Evolutionary conservation across 2,888 invertebrate species (phyloP), one percentile per base, ranked within the genome.

Genomic region (Galerucella nymphaeae): DNA sequence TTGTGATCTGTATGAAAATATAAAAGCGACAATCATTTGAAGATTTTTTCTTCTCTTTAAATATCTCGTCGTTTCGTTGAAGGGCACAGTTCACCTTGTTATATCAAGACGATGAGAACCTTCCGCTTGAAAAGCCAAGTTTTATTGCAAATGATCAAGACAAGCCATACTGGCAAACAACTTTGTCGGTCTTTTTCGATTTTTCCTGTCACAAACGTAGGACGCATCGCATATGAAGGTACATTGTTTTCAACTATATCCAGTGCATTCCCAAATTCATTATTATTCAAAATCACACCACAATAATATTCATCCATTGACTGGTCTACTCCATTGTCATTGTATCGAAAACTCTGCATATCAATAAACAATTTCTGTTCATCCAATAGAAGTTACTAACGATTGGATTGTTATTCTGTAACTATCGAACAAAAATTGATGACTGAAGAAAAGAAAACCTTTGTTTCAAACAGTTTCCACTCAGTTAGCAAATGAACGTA

Each of bases 131-230:
- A 79, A 78, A 78, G 80, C 75, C 75, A 72, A 78, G 78, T 80
- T 82, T 80, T 80, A 80, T 80, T 79, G 80, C 77, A 80, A 81
- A 81, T 81, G 79, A 81, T 81, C 79, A 77, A 76, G 76, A 78
- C 75, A 75, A 78, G 74, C 76, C 75, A 72, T 55, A 62, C 62
- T 73, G 76, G 70, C 77, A 79, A 79, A 79, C 78, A 80, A 79
- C 76, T 79, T 74, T 77, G 70, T 65, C 66, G 41, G 50, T 69
- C 55, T 67, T 58, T 58, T 38, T 59, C 18, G 42, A 57, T 57
- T 30, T 59, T n/a, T 48, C 57, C 42, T 50, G 62, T n/a, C 41
- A 38, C 30, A 59, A n/a, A 16, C 38, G 59, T 38, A 45, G 45
- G 14, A 45, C 5, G 11, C 14, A 14, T 14, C 14, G 14, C 13